These are phyloP conservation scores for cattle (Bos taurus) DNA, from an alignment of 2,113 vertebrate genomes.

Conservation along the genomic window ARS-UCD2.0 NC_037328.1:54929501-54930000, in stretches of 20 bases:
- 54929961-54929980: background rate
- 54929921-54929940: background rate
- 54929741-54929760: background rate
- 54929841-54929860: background rate
- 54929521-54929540: background rate
- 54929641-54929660: rapidly evolving
- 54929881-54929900: background rate
- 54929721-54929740: background rate
- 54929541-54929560: background rate
- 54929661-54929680: background rate
- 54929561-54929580: background rate
- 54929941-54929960: background rate
- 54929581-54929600: background rate
- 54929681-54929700: background rate
- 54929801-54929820: background rate
- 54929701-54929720: background rate
- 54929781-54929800: background rate
- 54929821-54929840: background rate
- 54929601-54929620: background rate
- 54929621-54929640: background rate
- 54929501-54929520: background rate
- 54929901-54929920: background rate
- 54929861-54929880: background rate
- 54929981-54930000: background rate
- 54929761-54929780: background rate